phyloP scores from a whole-genome alignment of 2,888 invertebrate genomes.

The Labia minor region DNA sequence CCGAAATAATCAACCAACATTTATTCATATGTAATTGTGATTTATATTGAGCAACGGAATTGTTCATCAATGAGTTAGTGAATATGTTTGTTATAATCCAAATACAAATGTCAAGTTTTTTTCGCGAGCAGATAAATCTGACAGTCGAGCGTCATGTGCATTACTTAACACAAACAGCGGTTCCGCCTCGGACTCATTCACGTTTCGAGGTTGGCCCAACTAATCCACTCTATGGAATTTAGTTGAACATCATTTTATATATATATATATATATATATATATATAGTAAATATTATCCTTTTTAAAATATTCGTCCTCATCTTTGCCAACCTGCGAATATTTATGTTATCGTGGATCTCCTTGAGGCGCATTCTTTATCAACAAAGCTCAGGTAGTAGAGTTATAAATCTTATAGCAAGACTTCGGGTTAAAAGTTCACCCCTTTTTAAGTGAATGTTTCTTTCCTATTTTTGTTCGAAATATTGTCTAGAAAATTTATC shows the following conservation, averaged over 20 bases:
- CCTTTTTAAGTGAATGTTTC: neutral
- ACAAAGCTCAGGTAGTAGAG: neutral
- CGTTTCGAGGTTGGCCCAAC: no score
- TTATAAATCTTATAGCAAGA: neutral
- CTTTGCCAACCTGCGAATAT: neutral
- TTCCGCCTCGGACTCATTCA: no score
- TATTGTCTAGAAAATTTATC: neutral
- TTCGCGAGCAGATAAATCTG: neutral
- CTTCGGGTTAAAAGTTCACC: slow-evolving; percentile 1
- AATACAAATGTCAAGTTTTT: slow-evolving; percentile 4
- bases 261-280: no score
- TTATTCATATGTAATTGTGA: slow-evolving; percentile 1
- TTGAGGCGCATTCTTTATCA: neutral
- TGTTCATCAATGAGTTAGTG: neutral
- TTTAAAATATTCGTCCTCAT: neutral
- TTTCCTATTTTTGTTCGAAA: neutral
- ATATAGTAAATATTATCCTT: no score
- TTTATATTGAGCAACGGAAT: neutral
- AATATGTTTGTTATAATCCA: neutral
- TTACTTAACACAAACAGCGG: neutral
- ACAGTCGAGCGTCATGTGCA: neutral
- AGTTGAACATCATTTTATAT: no score
- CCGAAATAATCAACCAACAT: neutral
- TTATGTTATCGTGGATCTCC: neutral
- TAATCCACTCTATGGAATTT: no score